These are phyloP conservation scores for Labroides dimidiatus DNA, from an alignment of 2,797 vertebrate species.

Conservation along the genomic window DNA sequence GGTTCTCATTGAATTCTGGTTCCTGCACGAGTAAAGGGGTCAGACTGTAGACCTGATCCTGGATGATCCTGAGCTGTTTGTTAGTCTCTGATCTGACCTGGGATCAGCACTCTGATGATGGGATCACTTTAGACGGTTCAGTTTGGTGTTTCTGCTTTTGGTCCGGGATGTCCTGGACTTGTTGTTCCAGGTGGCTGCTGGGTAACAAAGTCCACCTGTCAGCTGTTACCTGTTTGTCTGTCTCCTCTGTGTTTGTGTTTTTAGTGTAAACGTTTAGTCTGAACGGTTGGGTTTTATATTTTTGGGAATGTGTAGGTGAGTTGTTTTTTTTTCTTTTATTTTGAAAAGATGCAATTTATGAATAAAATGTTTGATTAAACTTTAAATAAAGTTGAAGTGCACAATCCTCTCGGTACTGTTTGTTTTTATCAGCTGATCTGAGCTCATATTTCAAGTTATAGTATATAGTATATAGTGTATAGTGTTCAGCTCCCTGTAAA, in stretches of 20 bases:
- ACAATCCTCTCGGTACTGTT: background rate
- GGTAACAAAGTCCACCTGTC: conserved; percentile 16
- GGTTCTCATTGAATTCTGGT: too few relatives aligned
- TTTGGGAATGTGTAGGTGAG: conserved; percentile 27
- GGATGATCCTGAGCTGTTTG: too few relatives aligned
- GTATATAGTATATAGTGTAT: too few relatives aligned
- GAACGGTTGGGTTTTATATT: conserved; percentile 18
- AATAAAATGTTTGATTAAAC: background rate
- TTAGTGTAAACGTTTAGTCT: conserved; percentile 2
- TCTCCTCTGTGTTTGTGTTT: conserved; percentile 35
- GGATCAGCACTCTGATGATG: background rate
- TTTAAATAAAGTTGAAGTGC: conserved; percentile 73
- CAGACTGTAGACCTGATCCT: too few relatives aligned
- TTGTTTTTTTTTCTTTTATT: conserved; percentile 11
- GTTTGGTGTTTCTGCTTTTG: background rate
- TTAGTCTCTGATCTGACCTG: too few relatives aligned
- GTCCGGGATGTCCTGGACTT: conserved; percentile 8
- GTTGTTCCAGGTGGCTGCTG: conserved; percentile 25
- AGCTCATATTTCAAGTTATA: too few relatives aligned
- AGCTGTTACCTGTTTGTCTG: conserved; percentile 14
- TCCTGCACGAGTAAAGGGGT: too few relatives aligned
- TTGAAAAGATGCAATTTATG: background rate
- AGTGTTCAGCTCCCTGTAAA: too few relatives aligned
- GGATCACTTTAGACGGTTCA: background rate
- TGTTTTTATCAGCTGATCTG: background rate